These are phyloP conservation scores for Diploscapter pachys DNA, from an alignment of 1,140 invertebrate species.

Conservation along the genomic window DNA sequence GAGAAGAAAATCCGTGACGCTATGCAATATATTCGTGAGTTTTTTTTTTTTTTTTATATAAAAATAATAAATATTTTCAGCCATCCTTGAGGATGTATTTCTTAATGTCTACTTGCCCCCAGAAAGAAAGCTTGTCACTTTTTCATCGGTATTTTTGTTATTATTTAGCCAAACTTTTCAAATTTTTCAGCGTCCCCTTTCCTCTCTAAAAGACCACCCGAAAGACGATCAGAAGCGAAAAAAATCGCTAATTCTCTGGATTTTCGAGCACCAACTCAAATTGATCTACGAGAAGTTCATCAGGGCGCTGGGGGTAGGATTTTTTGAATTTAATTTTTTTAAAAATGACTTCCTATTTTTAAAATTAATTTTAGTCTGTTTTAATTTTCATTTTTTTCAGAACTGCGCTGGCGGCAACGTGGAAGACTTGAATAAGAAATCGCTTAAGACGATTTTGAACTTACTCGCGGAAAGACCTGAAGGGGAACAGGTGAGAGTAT, in stretches of 20 bases:
- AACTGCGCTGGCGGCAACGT: slow-evolving; percentile 35
- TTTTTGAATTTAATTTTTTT: slow-evolving; percentile 67
- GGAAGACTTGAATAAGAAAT: slow-evolving; percentile 46
- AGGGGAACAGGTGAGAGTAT: slow-evolving; percentile 72
- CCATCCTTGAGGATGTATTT: slow-evolving; percentile 75
- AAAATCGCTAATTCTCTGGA: slow-evolving; percentile 65
- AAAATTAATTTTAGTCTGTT: slow-evolving; percentile 30
- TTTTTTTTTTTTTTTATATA: slow-evolving; percentile 33
- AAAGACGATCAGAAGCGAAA: slow-evolving; percentile 61
- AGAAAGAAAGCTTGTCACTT: slow-evolving; percentile 70
- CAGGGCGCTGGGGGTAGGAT: slow-evolving; percentile 67
- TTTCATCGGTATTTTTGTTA: slow-evolving; percentile 64
- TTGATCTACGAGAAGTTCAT: slow-evolving; percentile 73
- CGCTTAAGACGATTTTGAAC: slow-evolving; percentile 67
- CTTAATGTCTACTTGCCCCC: slow-evolving; percentile 73
- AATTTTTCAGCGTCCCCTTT: slow-evolving; percentile 65
- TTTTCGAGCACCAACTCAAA: slow-evolving; percentile 80
- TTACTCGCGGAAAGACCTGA: slow-evolving; percentile 79
- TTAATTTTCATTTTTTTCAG: slow-evolving; percentile 28
- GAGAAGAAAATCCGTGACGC: slow-evolving; percentile 77
- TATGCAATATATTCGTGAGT: slow-evolving; percentile 66
- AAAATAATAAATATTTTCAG: slow-evolving; percentile 54
- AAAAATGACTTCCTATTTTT: slow-evolving; percentile 64
- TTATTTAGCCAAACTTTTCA: slow-evolving; percentile 21
- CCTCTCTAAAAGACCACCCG: slow-evolving; percentile 49